Percentiles rank a stretch among this genome's conserved stretches.
phyloP scores from a whole-genome alignment of 2,113 vertebrate species.

The Hirundichthys speculiger region DNA sequence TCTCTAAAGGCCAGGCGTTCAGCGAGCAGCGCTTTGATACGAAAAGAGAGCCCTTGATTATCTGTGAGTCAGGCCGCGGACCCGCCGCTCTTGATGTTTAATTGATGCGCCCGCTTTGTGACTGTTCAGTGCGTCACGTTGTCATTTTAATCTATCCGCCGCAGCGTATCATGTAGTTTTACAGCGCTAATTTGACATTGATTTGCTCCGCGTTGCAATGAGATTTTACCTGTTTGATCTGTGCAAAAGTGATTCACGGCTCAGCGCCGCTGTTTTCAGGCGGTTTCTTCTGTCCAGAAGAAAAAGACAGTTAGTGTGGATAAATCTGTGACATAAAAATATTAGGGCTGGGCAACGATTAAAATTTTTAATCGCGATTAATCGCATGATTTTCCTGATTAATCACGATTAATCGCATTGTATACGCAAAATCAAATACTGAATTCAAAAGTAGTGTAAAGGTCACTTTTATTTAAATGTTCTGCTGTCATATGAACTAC shows the following conservation, averaged over 20 bases:
- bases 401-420: too few relatives aligned
- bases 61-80: conserved; percentile 53
- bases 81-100: conserved; percentile 71
- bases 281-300: too few relatives aligned
- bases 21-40: conserved; percentile 68
- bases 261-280: too few relatives aligned
- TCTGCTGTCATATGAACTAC: too few relatives aligned
- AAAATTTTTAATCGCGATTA: too few relatives aligned
- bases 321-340: too few relatives aligned
- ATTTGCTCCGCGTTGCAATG: conserved; percentile 47
- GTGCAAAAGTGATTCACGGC: conserved; percentile 34
- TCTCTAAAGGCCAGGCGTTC: conserved; percentile 68
- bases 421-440: too few relatives aligned
- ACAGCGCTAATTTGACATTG: conserved; percentile 55
- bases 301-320: too few relatives aligned
- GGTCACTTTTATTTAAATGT: too few relatives aligned
- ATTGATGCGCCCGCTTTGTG: conserved; percentile 68
- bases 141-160: conserved; percentile 60
- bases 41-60: conserved; percentile 61
- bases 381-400: too few relatives aligned
- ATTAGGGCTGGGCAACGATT: too few relatives aligned
- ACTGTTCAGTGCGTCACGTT: conserved; percentile 48
- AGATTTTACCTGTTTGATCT: conserved; percentile 43
- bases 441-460: too few relatives aligned
- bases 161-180: conserved; percentile 42